phyloP scores from a whole-genome alignment of 2,797 vertebrate species.

The Macrochelys suwanniensis region DNA sequence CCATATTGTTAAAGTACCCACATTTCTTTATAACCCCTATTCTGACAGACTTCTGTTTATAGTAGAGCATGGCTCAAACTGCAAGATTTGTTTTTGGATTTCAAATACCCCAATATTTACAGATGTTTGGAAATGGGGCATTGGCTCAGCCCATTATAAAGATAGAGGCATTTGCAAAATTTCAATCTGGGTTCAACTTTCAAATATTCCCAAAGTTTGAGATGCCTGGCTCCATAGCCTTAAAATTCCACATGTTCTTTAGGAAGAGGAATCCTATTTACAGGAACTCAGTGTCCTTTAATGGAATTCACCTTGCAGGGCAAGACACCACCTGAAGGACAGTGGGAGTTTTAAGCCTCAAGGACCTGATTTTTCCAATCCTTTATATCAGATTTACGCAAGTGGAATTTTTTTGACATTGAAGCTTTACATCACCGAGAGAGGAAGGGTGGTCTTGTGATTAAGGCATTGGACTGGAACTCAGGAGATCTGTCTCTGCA shows the following conservation, averaged over 20 bases:
- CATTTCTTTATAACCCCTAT: slow-evolving; percentile 70
- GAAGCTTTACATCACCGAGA: background rate
- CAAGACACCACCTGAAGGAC: slow-evolving; percentile 19
- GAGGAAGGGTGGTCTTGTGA: background rate
- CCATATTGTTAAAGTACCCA: slow-evolving; percentile 76
- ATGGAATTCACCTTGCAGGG: background rate
- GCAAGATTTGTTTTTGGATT: slow-evolving; percentile 67
- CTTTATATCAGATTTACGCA: background rate
- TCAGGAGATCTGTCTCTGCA: slow-evolving; percentile 3
- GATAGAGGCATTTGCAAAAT: slow-evolving; percentile 27
- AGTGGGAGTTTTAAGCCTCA: background rate
- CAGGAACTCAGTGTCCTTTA: background rate
- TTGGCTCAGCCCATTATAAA: slow-evolving; percentile 5
- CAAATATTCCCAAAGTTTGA: slow-evolving; percentile 23
- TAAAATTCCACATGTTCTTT: background rate
- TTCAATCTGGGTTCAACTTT: slow-evolving; percentile 41
- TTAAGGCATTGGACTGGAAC: background rate
- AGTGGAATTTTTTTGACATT: background rate
- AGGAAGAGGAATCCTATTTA: background rate
- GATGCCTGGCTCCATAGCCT: slow-evolving; percentile 44
- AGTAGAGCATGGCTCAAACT: slow-evolving; percentile 49
- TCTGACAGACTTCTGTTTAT: slow-evolving; percentile 73
- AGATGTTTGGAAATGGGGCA: slow-evolving; percentile 47
- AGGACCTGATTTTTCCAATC: slow-evolving; percentile 10
- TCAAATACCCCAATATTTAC: slow-evolving; percentile 67